Evolutionary conservation across 2,888 invertebrate genomes (phyloP).

Genomic region (Nomada lathburiana): DNA sequence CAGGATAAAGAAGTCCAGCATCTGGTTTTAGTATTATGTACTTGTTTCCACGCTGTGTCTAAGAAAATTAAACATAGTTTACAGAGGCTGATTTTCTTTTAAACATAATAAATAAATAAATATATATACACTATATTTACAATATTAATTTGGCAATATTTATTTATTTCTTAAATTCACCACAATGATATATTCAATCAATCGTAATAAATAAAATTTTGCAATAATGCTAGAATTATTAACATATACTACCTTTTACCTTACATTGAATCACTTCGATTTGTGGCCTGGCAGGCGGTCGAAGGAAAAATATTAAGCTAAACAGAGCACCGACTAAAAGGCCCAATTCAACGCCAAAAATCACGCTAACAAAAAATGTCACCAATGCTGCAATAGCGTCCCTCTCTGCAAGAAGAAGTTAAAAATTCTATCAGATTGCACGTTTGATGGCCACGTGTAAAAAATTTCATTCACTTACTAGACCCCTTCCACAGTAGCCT

Average conservation of each 20-base stretch:
- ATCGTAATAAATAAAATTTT: neutral
- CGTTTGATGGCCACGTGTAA: neutral
- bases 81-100: neutral
- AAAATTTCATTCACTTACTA: constrained; percentile 79
- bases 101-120: neutral
- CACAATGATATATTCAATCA: no score
- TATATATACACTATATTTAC: neutral
- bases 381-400: constrained; percentile 89
- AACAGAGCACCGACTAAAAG: constrained; percentile 90
- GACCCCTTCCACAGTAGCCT: constrained; percentile 86
- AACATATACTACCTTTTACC: constrained; percentile 77
- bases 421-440: neutral
- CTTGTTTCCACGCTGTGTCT: constrained; percentile 85
- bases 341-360: constrained; percentile 91
- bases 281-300: constrained; percentile 88
- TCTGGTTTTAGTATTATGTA: constrained; percentile 88
- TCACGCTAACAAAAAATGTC: constrained; percentile 89
- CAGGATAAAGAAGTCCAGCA: constrained; percentile 89
- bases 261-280: constrained; percentile 84
- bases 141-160: neutral
- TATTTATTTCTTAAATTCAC: neutral
- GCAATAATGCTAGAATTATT: neutral
- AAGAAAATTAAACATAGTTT: constrained; percentile 33
- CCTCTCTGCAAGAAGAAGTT: constrained; percentile 77
- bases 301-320: constrained; percentile 88